A percentile compares a stretch with the other conserved stretches of the same genome.
phyloP scores from a whole-genome alignment of 2,888 invertebrate genomes.

The Heliconius ismenius region DNA sequence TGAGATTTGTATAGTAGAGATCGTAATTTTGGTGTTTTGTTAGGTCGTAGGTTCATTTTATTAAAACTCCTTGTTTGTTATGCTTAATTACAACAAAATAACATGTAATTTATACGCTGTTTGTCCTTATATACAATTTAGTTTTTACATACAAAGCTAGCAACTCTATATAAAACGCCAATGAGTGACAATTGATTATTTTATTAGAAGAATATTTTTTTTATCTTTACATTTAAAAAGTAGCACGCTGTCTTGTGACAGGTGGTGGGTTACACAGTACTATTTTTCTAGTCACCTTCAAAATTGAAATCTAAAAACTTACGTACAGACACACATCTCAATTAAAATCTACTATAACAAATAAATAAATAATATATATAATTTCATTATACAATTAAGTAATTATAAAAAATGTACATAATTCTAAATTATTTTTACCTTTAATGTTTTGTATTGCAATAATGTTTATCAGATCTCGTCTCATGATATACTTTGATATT shows the following conservation, averaged over 20 bases:
- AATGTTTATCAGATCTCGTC: constrained; percentile 6
- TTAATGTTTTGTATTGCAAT: constrained; percentile 1
- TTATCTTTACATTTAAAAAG: no score
- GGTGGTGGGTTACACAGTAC: no score
- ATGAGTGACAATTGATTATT: neutral
- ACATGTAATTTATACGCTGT: neutral
- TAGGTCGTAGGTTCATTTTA: neutral
- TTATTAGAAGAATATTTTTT: no score
- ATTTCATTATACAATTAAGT: neutral
- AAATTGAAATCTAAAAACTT: no score
- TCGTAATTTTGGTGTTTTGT: no score
- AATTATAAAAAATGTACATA: constrained; percentile 7
- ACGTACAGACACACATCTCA: neutral
- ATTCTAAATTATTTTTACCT: constrained; percentile 9
- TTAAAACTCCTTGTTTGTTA: neutral
- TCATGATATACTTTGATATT: constrained; percentile 26
- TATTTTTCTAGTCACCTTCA: no score
- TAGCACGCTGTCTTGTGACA: no score
- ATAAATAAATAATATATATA: neutral
- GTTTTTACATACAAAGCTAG: neutral
- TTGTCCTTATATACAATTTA: neutral
- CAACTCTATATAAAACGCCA: neutral
- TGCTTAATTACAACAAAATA: neutral
- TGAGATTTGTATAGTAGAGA: neutral
- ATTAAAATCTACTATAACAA: neutral